These are phyloP conservation scores for Chaetorhynchus papuensis DNA, from an alignment of 2,113 vertebrate species.

Conservation along the genomic window DNA sequence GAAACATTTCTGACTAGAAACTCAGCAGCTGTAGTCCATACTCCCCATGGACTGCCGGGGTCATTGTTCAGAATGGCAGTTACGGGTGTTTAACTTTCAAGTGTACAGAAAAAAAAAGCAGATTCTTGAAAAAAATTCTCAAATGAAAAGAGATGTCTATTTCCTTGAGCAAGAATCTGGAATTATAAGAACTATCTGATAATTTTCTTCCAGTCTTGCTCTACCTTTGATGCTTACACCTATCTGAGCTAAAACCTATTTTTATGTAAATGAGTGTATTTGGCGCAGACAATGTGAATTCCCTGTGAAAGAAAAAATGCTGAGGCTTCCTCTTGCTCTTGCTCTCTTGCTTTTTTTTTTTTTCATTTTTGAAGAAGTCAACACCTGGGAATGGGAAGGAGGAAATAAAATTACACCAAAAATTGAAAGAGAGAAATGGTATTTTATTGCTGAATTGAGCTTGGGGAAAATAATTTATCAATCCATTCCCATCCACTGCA, in stretches of 20 bases:
- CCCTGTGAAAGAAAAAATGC: neutral
- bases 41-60: neutral
- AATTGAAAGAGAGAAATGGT: neutral
- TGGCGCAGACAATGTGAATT: neutral
- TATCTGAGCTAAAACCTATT: neutral
- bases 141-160: neutral
- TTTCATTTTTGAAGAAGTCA: neutral
- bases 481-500: neutral
- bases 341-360: neutral
- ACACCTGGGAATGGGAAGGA: neutral
- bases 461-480: constrained; percentile 8
- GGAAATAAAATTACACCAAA: neutral
- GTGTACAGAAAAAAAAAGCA: neutral
- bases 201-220: neutral
- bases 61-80: neutral
- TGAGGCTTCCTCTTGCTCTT: neutral
- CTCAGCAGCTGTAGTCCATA: neutral
- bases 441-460: neutral
- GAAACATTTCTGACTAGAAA: neutral
- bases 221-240: neutral
- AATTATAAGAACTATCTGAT: neutral
- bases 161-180: neutral
- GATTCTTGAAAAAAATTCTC: neutral
- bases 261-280: neutral
- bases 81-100: neutral